These are phyloP conservation scores for Apodemia hepburni DNA, from an alignment of 2,888 invertebrate species.

Conservation along the genomic window DNA sequence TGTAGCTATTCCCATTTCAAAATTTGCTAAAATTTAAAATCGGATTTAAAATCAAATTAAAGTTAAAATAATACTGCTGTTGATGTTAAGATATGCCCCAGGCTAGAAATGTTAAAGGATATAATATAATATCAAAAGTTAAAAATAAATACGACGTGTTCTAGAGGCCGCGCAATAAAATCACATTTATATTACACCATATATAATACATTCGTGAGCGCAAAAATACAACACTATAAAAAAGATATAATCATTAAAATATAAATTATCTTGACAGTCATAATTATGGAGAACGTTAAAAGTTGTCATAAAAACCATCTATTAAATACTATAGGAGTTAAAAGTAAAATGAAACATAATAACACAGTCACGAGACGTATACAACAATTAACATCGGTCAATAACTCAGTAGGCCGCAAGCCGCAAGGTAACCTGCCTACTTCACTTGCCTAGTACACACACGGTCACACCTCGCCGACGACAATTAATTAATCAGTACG, in stretches of 20 bases:
- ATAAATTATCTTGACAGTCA: slow-evolving; percentile 2
- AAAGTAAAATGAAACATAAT: slow-evolving; percentile 37
- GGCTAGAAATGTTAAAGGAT: too few relatives aligned
- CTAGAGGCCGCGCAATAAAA: background rate
- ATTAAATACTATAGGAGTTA: slow-evolving; percentile 19
- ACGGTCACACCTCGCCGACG: slow-evolving; percentile 53
- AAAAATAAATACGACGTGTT: too few relatives aligned
- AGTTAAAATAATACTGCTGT: too few relatives aligned
- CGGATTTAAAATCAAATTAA: too few relatives aligned
- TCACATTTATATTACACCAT: background rate
- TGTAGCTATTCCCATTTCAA: too few relatives aligned
- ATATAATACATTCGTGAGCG: background rate
- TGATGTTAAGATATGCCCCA: too few relatives aligned
- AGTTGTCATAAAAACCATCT: slow-evolving; percentile 4
- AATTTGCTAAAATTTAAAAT: too few relatives aligned
- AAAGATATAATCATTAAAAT: slow-evolving; percentile 3
- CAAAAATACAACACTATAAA: slow-evolving; percentile 1
- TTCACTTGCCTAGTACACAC: slow-evolving; percentile 38
- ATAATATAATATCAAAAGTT: too few relatives aligned
- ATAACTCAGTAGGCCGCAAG: slow-evolving; percentile 49
- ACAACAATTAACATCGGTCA: slow-evolving; percentile 64
- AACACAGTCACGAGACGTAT: slow-evolving; percentile 53
- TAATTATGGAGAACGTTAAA: slow-evolving; percentile 5
- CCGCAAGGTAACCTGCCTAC: slow-evolving; percentile 45
- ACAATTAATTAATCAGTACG: slow-evolving; percentile 69